Conservation (phyloP, 1,140 invertebrate species). For the Helicoverpa armigera region DNA sequence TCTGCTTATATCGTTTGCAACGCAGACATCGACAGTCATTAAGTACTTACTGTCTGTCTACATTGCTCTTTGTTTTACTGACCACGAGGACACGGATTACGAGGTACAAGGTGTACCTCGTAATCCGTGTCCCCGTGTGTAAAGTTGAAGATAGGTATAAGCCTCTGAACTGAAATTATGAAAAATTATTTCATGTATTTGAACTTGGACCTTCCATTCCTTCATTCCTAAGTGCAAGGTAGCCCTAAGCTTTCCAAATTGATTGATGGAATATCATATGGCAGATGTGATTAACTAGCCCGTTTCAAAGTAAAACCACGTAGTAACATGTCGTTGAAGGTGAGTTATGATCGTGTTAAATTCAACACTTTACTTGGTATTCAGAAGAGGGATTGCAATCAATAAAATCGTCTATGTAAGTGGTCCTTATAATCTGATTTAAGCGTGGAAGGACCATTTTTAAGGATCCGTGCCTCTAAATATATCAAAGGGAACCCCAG, state of each 20-base stretch:
- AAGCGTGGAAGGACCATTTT: neutral
- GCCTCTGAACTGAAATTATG: too few species aligned
- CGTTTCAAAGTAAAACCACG: neutral
- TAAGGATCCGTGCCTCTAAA: neutral
- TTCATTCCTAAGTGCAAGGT: too few species aligned
- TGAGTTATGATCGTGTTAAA: conserved; percentile 21
- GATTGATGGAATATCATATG: neutral
- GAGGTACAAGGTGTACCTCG: too few species aligned
- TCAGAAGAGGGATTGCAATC: neutral
- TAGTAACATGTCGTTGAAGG: neutral
- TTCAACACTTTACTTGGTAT: neutral
- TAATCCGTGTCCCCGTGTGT: too few species aligned
- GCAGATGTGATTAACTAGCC: neutral
- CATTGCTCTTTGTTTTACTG: too few species aligned
- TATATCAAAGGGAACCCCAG: neutral
- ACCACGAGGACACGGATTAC: too few species aligned
- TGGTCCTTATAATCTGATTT: neutral
- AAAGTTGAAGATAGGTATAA: too few species aligned
- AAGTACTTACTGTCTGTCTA: too few species aligned
- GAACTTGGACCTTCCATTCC: too few species aligned
- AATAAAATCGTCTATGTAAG: neutral
- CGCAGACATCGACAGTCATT: too few species aligned
- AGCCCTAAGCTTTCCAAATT: neutral
- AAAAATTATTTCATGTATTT: too few species aligned
- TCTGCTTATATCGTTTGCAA: too few species aligned